These are phyloP conservation scores for Micronycteris hirsuta DNA, from an alignment of 2,113 vertebrate species.

Conservation along the genomic window DNA sequence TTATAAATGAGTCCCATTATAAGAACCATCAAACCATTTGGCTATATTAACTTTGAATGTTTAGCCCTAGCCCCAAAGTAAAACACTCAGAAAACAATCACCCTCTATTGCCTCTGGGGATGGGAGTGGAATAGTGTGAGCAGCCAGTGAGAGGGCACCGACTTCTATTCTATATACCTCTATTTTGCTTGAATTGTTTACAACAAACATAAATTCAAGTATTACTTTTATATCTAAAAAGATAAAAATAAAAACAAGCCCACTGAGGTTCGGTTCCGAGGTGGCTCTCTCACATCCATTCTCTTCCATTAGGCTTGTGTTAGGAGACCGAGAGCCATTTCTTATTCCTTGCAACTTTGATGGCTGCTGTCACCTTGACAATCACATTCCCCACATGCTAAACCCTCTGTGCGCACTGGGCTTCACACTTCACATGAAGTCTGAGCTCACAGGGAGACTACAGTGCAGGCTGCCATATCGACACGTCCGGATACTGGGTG, in stretches of 20 bases:
- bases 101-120: neutral
- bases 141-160: neutral
- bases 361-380: neutral
- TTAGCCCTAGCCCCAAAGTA: neutral
- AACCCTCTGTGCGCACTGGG: neutral
- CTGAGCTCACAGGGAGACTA: neutral
- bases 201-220: neutral
- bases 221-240: neutral
- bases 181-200: neutral
- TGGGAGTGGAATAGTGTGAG: neutral
- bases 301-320: neutral
- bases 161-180: neutral
- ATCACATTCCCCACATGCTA: neutral
- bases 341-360: neutral
- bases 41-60: slow-evolving; percentile 22
- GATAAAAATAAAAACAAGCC: neutral
- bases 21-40: slow-evolving; percentile 18
- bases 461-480: neutral
- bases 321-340: neutral
- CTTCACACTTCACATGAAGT: neutral
- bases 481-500: neutral
- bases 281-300: neutral
- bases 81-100: slow-evolving; percentile 24
- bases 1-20: slow-evolving; percentile 28
- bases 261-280: neutral